Percentiles rank a stretch among this genome's conserved stretches.
Conservation (phyloP, 2,797 vertebrate species). For the Diglossa cyanea region DNA sequence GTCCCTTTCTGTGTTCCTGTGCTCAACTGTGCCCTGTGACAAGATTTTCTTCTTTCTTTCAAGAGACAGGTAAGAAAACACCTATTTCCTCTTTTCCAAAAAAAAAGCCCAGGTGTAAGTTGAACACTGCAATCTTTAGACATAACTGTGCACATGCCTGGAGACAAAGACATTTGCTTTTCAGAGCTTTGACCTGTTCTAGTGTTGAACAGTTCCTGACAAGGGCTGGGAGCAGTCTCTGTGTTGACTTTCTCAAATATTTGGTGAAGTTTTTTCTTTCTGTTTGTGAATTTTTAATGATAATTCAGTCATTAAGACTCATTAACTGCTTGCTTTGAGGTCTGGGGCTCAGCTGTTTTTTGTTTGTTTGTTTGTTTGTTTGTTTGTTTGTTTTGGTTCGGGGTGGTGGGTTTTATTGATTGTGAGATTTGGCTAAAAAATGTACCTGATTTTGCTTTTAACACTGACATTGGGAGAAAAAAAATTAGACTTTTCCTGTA, state of each 20-base stretch:
- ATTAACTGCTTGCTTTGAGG: not conserved
- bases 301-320: not conserved
- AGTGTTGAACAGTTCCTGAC: not conserved
- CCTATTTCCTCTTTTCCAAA: not conserved
- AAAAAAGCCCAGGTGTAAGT: not conserved
- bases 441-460: not conserved
- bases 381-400: not conserved
- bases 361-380: not conserved
- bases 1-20: not conserved
- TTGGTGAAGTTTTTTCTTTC: not conserved
- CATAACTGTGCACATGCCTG: not conserved
- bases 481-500: not conserved
- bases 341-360: not conserved
- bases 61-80: not conserved
- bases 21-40: accelerated
- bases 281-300: not conserved
- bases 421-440: not conserved
- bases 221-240: not conserved
- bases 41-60: not conserved
- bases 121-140: not conserved
- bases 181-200: not conserved
- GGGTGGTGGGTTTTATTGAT: accelerated
- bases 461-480: accelerated
- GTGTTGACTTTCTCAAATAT: not conserved
- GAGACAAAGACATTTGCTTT: not conserved